Conservation (phyloP, 2,797 vertebrate genomes). For the Chaenodraco wilsoni region DNA sequence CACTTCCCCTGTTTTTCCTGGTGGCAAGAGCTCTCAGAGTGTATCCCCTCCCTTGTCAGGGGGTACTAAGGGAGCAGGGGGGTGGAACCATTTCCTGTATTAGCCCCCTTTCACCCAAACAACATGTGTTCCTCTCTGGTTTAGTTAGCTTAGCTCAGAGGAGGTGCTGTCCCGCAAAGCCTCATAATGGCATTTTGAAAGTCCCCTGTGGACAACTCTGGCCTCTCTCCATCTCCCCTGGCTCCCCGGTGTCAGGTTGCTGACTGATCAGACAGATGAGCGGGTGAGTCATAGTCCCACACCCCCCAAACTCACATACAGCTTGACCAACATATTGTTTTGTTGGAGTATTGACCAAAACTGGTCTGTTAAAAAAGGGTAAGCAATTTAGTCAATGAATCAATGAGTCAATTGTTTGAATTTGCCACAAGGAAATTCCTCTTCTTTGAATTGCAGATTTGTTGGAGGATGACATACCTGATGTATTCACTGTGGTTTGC, state of each 20-base stretch:
- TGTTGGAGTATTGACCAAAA: not conserved
- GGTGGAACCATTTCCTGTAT: constrained; percentile 66
- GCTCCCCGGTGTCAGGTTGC: constrained; percentile 61
- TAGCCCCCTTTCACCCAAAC: constrained; percentile 46
- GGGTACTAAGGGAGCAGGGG: constrained; percentile 2
- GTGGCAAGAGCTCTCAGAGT: constrained; percentile 55
- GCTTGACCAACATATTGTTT: constrained; percentile 10
- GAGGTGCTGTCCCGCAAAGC: constrained; percentile 40
- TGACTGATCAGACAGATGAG: constrained; percentile 46
- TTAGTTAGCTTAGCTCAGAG: constrained; percentile 49
- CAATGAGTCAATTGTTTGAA: not conserved
- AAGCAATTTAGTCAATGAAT: not conserved
- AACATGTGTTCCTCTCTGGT: constrained; percentile 64
- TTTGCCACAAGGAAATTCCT: not conserved
- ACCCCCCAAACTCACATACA: constrained; percentile 19
- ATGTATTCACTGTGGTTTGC: not conserved
- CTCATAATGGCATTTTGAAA: constrained; percentile 65
- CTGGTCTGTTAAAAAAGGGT: not conserved
- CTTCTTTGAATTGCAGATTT: not conserved
- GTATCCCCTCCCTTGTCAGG: constrained; percentile 53
- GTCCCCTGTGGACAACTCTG: constrained; percentile 54
- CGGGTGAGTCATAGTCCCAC: constrained; percentile 40
- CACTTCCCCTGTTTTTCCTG: constrained; percentile 57
- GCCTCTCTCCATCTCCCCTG: constrained; percentile 34
- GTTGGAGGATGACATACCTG: not conserved